These are phyloP conservation scores for Marasmarcha lunaedactyla DNA, from an alignment of 2,888 invertebrate genomes.

Conservation along the genomic window DNA sequence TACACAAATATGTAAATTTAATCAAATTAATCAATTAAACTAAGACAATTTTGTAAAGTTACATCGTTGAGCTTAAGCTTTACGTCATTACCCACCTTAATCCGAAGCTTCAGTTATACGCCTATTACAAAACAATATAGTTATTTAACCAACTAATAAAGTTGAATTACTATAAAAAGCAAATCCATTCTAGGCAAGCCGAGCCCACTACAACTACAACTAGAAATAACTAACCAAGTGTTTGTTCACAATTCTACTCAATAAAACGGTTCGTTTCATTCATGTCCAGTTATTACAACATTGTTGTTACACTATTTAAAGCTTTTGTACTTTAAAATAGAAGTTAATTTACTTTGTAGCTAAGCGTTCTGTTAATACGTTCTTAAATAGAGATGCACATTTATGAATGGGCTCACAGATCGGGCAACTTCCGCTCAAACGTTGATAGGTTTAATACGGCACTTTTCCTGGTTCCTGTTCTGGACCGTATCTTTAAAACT, in stretches of 20 bases:
- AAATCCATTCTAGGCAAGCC: no score
- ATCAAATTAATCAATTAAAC: no score
- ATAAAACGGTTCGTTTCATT: constrained; percentile 63
- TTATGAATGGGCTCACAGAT: constrained; percentile 70
- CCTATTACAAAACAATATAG: no score
- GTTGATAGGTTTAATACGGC: constrained; percentile 64
- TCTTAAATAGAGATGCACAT: constrained; percentile 34
- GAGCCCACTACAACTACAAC: not conserved
- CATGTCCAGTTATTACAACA: constrained; percentile 50
- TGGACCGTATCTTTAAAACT: constrained; percentile 53
- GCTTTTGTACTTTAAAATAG: constrained; percentile 32
- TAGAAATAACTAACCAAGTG: constrained; percentile 33
- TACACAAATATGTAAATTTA: no score
- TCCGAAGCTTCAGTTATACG: no score
- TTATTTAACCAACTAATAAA: no score
- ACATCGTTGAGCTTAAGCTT: no score
- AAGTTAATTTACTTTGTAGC: constrained; percentile 26
- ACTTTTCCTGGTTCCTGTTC: constrained; percentile 70
- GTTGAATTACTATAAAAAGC: no score
- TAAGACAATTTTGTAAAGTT: no score
- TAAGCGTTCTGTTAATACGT: not conserved
- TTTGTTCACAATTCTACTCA: constrained; percentile 59
- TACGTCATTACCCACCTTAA: no score
- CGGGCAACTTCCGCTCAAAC: constrained; percentile 67
- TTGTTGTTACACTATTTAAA: constrained; percentile 29